These are phyloP conservation scores for Apis mellifera DNA, from an alignment of 1,140 invertebrate genomes.

Conservation along the genomic window Amel_HAv3.1 CM009945.2:2118501-2119000, in stretches of 20 bases:
- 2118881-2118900: slow-evolving; percentile 28
- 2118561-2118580: slow-evolving; percentile 65
- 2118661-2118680: slow-evolving; percentile 73
- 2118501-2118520: background rate
- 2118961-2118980: background rate
- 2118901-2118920: background rate
- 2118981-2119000: background rate
- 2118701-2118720: slow-evolving; percentile 71
- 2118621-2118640: slow-evolving; percentile 73
- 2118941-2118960: background rate
- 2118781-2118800: slow-evolving; percentile 12
- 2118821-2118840: slow-evolving; percentile 35
- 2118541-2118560: slow-evolving; percentile 1
- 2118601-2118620: slow-evolving; percentile 67
- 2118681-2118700: slow-evolving; percentile 76
- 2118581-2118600: slow-evolving; percentile 64
- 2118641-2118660: slow-evolving; percentile 68
- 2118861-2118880: slow-evolving; percentile 33
- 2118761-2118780: background rate
- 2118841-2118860: slow-evolving; percentile 33
- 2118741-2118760: slow-evolving; percentile 14
- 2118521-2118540: slow-evolving; percentile 6
- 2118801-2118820: slow-evolving; percentile 29
- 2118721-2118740: slow-evolving; percentile 52
- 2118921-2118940: background rate